phyloP scores from a whole-genome alignment of 2,797 vertebrate genomes.

The Chrysocyon brachyurus region DNA sequence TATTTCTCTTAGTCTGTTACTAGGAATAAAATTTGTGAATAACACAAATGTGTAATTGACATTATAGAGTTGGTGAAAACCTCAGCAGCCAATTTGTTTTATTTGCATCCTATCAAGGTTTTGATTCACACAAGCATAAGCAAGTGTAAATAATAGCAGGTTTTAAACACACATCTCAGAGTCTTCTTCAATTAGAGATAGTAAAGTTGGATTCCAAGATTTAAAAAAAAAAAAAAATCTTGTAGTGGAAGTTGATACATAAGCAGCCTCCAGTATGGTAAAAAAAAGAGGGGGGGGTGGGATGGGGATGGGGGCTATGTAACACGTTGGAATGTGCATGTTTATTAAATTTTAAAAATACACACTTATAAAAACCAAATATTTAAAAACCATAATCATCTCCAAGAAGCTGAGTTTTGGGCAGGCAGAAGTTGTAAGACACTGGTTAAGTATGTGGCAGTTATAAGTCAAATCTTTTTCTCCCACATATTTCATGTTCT shows the following conservation, averaged over 20 bases:
- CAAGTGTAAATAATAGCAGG: neutral
- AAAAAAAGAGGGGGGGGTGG: neutral
- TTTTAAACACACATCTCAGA: constrained; percentile 31
- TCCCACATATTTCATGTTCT: neutral
- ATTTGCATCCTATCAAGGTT: neutral
- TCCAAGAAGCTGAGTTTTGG: neutral
- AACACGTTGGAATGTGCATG: neutral
- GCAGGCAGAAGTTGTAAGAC: neutral
- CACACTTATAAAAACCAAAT: neutral
- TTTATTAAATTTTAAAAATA: constrained; percentile 58
- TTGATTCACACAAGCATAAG: neutral
- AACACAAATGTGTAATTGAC: neutral
- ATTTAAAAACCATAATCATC: neutral
- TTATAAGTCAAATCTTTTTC: neutral
- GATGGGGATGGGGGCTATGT: neutral
- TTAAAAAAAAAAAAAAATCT: constrained; percentile 1
- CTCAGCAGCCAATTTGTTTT: neutral
- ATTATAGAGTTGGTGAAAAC: neutral
- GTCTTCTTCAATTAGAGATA: constrained; percentile 34
- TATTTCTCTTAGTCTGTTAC: constrained; percentile 21
- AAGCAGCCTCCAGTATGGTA: neutral
- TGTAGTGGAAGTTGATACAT: neutral
- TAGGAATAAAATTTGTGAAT: constrained; percentile 29
- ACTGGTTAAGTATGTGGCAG: neutral
- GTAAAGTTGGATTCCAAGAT: neutral